Percentiles rank a stretch among this genome's conserved stretches.
phyloP scores from a whole-genome alignment of 2,113 vertebrate genomes.

The Psammodynastes pulverulentus region DNA sequence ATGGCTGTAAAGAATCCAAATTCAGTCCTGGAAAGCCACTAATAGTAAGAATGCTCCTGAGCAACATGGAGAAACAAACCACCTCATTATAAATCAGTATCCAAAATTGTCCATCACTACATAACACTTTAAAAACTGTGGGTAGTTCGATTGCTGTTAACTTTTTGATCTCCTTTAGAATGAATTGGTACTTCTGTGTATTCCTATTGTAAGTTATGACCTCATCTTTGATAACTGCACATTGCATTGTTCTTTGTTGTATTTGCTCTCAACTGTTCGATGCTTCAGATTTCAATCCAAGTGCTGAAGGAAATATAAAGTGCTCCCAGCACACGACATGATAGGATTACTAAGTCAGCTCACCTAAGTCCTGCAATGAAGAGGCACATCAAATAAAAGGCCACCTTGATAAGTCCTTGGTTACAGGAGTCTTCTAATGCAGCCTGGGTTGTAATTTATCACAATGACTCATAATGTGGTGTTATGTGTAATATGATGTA shows the following conservation, averaged over 20 bases:
- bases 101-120: neutral
- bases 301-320: constrained; percentile 8
- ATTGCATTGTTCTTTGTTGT: neutral
- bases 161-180: neutral
- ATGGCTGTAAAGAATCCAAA: neutral
- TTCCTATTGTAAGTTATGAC: neutral
- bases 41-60: neutral
- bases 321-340: neutral
- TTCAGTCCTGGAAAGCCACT: neutral
- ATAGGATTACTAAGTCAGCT: constrained; percentile 30
- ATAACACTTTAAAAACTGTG: neutral
- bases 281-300: neutral
- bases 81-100: neutral
- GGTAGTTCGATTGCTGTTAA: neutral
- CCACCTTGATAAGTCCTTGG: constrained; percentile 68
- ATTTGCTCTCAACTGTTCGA: neutral
- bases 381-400: constrained; percentile 48
- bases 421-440: constrained; percentile 59
- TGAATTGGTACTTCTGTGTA: neutral
- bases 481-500: constrained; percentile 68
- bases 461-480: constrained; percentile 68
- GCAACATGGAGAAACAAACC: neutral
- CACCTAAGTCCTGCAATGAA: constrained; percentile 35
- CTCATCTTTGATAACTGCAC: neutral
- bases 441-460: constrained; percentile 63